Percentiles rank a stretch among this genome's conserved stretches.
phyloP scores from a whole-genome alignment of 2,113 vertebrate genomes.

The Mungos mungo region DNA sequence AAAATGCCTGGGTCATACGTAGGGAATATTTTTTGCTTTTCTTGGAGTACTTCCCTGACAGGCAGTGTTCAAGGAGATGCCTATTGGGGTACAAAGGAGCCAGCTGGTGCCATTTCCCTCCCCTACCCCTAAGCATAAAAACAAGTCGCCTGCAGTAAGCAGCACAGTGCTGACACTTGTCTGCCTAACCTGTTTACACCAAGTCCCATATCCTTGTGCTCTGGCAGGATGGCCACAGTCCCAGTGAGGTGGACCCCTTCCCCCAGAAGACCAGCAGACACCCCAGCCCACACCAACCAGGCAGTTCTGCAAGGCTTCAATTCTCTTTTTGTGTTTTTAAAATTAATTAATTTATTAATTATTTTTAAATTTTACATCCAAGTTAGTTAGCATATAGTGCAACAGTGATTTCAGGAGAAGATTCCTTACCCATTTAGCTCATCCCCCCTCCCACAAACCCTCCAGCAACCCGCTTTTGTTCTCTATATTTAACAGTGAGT shows the following conservation, averaged over 20 bases:
- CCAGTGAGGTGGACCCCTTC: not conserved
- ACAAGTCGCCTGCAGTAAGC: not conserved
- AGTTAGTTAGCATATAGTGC: too few relatives aligned
- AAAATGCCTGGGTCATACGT: not conserved
- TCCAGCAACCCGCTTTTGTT: too few relatives aligned
- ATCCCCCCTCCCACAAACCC: too few relatives aligned
- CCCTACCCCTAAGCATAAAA: not conserved
- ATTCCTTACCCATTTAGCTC: too few relatives aligned
- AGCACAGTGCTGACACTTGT: not conserved
- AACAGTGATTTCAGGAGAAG: too few relatives aligned
- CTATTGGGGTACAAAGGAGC: not conserved
- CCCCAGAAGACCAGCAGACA: not conserved
- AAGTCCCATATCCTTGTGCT: not conserved
- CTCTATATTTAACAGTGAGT: too few relatives aligned
- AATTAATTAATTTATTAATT: too few relatives aligned
- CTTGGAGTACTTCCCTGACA: not conserved
- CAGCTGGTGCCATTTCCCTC: not conserved
- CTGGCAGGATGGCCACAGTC: not conserved
- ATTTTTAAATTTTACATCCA: too few relatives aligned
- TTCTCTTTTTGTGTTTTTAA: not conserved
- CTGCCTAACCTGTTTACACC: not conserved
- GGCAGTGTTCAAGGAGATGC: not conserved
- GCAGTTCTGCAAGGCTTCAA: not conserved
- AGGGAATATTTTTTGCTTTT: not conserved
- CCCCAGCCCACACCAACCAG: not conserved